A percentile compares a stretch with the other conserved stretches of the same genome.
phyloP scores from a whole-genome alignment of 2,113 vertebrate genomes.

The Anas platyrhynchos region DNA sequence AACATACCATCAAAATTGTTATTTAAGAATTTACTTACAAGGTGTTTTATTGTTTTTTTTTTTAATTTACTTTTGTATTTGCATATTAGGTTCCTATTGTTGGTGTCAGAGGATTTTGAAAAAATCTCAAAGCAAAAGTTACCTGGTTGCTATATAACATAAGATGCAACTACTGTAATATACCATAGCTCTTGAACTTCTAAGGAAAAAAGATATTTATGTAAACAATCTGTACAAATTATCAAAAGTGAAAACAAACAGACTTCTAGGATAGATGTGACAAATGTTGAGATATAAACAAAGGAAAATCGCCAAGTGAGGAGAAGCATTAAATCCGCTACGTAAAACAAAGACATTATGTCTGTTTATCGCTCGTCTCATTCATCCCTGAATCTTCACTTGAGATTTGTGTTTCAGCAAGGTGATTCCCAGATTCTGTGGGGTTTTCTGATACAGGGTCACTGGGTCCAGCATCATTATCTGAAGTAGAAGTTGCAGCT shows the following conservation, averaged over 20 bases:
- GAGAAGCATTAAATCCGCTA: constrained; percentile 15
- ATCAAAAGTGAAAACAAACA: neutral
- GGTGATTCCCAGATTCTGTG: constrained; percentile 65
- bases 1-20: constrained; percentile 18
- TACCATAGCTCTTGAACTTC: constrained; percentile 10
- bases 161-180: constrained; percentile 3
- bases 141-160: constrained; percentile 11
- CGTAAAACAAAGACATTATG: constrained; percentile 36
- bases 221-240: constrained; percentile 46
- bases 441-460: constrained; percentile 61
- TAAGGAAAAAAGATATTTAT: neutral
- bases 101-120: constrained; percentile 16
- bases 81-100: neutral
- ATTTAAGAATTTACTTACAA: constrained; percentile 16
- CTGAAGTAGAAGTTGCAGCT: constrained; percentile 69
- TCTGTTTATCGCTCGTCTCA: constrained; percentile 50
- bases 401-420: constrained; percentile 70
- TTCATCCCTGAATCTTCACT: constrained; percentile 74
- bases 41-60: neutral
- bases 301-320: neutral
- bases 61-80: neutral
- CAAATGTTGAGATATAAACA: constrained; percentile 32
- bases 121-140: neutral
- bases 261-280: constrained; percentile 44
- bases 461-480: constrained; percentile 38